Conservation (phyloP, 2,113 vertebrate species). For the Cyanoderma ruficeps region DNA sequence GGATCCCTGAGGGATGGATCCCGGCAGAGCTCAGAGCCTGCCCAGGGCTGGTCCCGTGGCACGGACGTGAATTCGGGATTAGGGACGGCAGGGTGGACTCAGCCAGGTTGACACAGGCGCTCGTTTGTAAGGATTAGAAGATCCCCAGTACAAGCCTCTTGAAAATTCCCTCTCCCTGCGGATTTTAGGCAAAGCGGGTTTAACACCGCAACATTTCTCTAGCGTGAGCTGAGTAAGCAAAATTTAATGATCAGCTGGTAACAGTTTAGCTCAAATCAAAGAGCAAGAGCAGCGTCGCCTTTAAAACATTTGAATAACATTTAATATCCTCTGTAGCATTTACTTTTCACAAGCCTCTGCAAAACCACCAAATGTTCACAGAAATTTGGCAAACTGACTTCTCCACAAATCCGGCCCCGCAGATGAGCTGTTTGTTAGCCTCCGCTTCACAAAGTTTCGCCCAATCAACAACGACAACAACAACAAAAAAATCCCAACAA, state of each 20-base stretch:
- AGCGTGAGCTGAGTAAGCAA: background rate
- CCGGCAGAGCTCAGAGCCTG: background rate
- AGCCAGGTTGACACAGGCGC: background rate
- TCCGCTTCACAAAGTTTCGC: background rate
- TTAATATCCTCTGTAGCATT: background rate
- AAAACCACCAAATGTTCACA: background rate
- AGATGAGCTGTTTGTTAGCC: background rate
- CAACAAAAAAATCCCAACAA: background rate
- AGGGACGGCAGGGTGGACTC: too few relatives aligned
- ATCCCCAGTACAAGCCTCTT: background rate
- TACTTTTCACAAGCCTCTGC: background rate
- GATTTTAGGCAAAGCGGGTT: background rate
- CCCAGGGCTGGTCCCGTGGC: accelerated
- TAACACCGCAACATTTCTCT: background rate
- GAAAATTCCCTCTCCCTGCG: background rate
- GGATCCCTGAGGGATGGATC: background rate
- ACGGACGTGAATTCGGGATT: accelerated
- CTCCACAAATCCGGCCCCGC: background rate
- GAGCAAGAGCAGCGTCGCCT: background rate
- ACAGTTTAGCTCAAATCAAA: background rate
- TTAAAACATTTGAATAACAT: background rate
- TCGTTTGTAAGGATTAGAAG: background rate
- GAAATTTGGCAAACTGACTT: background rate
- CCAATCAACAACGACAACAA: background rate
- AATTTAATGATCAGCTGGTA: background rate